Percentiles rank a stretch among this genome's conserved stretches.
phyloP scores from a whole-genome alignment of 2,113 vertebrate genomes.

The Geothlypis trichas region DNA sequence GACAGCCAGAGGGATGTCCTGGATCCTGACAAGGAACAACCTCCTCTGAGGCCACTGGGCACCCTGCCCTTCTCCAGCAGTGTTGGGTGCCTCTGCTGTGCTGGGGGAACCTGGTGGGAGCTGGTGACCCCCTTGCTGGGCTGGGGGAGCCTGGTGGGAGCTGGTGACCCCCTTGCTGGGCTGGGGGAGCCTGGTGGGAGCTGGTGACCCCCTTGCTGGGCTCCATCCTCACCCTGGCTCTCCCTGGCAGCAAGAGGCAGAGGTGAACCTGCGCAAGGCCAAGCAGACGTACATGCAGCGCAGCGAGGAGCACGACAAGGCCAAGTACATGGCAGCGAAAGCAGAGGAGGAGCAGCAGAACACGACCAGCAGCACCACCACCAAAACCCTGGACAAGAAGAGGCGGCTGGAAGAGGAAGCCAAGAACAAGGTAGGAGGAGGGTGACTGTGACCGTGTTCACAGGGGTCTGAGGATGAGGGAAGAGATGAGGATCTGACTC shows the following conservation, averaged over 20 bases:
- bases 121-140: too few species aligned
- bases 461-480: too few species aligned
- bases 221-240: neutral
- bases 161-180: rapidly evolving
- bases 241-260: conserved; percentile 84
- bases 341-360: conserved; percentile 86
- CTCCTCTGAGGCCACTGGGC: rapidly evolving
- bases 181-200: neutral
- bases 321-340: conserved; percentile 76
- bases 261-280: conserved; percentile 89
- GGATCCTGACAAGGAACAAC: neutral
- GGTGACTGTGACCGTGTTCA: too few species aligned
- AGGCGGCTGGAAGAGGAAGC: conserved; percentile 91
- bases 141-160: neutral
- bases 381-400: conserved; percentile 93
- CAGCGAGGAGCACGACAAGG: conserved; percentile 92
- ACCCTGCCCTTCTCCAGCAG: neutral
- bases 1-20: too few species aligned
- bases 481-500: too few species aligned
- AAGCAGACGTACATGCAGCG: conserved; percentile 87
- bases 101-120: too few species aligned
- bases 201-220: neutral
- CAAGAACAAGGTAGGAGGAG: conserved; percentile 84
- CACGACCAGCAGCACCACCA: conserved; percentile 61
- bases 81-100: rapidly evolving